phyloP scores from a whole-genome alignment of 2,888 invertebrate genomes.

The Eutolmus rufibarbis region DNA sequence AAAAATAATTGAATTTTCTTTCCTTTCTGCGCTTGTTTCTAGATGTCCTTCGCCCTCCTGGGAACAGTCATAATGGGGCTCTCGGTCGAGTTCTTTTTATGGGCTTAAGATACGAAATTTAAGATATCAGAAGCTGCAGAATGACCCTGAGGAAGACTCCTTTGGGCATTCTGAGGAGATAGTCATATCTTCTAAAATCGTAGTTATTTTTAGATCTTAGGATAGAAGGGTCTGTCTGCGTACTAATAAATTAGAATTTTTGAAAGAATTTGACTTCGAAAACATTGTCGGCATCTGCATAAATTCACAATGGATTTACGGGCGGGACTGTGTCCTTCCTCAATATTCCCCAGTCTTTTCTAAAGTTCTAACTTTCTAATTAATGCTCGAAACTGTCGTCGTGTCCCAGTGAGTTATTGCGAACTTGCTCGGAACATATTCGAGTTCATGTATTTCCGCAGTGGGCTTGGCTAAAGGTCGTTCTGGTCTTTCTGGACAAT shows the following conservation, averaged over 20 bases:
- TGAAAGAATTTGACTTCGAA: neutral
- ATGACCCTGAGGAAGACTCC: neutral
- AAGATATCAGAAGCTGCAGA: neutral
- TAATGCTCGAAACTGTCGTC: neutral
- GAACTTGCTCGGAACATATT: neutral
- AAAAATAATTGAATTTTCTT: neutral
- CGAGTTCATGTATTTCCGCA: neutral
- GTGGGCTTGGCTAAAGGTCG: neutral
- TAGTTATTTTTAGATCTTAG: neutral
- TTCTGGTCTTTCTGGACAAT: neutral
- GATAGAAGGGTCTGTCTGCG: neutral
- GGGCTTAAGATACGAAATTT: neutral
- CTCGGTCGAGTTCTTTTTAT: neutral
- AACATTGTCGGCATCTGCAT: neutral
- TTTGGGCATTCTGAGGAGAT: neutral
- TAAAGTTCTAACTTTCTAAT: neutral
- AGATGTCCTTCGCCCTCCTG: neutral
- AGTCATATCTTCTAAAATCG: neutral
- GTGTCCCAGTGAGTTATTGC: neutral
- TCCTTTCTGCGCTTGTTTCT: neutral
- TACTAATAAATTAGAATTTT: neutral
- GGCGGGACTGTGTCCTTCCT: neutral
- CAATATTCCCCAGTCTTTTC: neutral
- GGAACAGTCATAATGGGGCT: neutral
- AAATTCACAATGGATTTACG: neutral